A percentile compares a stretch with the other conserved stretches of the same genome.
phyloP scores from a whole-genome alignment of 2,797 vertebrate species.

The Microctenopoma stevenorrisi region DNA sequence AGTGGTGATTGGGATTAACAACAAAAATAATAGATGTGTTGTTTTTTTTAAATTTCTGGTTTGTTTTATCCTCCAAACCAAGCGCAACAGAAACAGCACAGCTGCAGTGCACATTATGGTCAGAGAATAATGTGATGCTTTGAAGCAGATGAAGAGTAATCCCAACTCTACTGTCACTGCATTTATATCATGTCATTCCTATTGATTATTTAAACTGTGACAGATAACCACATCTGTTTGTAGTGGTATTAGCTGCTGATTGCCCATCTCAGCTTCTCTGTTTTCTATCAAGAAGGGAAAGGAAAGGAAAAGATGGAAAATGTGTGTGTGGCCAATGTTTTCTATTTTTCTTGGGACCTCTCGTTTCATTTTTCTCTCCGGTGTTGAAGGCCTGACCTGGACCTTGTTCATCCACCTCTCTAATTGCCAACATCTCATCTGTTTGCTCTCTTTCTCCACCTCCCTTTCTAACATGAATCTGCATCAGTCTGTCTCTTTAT shows the following conservation, averaged over 20 bases:
- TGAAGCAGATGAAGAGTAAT: slow-evolving; percentile 29
- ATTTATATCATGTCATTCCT: slow-evolving; percentile 25
- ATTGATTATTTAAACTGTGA: slow-evolving; percentile 46
- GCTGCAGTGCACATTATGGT: slow-evolving; percentile 17
- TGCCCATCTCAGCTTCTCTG: slow-evolving; percentile 29
- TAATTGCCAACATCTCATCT: slow-evolving; percentile 24
- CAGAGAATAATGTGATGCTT: slow-evolving; percentile 34
- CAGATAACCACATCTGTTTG: slow-evolving; percentile 59
- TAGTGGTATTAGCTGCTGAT: slow-evolving; percentile 38
- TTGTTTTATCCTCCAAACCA: slow-evolving; percentile 50
- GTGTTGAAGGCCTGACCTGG: slow-evolving; percentile 49
- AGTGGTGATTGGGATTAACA: slow-evolving; percentile 31
- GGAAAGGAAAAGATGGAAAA: slow-evolving; percentile 53
- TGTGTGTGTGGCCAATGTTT: slow-evolving; percentile 41
- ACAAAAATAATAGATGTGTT: slow-evolving; percentile 25
- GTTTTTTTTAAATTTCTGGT: slow-evolving; percentile 46
- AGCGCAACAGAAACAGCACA: slow-evolving; percentile 33
- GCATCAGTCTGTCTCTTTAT: slow-evolving; percentile 25
- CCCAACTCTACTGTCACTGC: slow-evolving; percentile 39
- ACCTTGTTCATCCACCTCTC: slow-evolving; percentile 26
- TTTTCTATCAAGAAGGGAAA: slow-evolving; percentile 32
- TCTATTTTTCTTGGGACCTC: slow-evolving; percentile 61
- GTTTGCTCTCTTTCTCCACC: slow-evolving; percentile 29
- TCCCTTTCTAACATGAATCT: slow-evolving; percentile 25
- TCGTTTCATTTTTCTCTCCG: slow-evolving; percentile 40